phyloP scores from a whole-genome alignment of 2,797 vertebrate genomes.

The Morelia viridis region DNA sequence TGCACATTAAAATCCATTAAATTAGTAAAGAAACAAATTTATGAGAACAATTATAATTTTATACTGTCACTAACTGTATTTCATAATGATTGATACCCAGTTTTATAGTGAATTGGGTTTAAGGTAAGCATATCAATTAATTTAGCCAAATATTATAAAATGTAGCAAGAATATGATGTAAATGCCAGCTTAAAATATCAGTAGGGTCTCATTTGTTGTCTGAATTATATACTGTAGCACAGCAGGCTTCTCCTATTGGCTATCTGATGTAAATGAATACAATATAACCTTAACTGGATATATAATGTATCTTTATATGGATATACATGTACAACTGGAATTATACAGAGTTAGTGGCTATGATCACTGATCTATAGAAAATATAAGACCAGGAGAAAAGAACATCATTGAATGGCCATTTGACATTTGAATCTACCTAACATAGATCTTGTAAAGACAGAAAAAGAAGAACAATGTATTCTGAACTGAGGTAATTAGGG shows the following conservation, averaged over 20 bases:
- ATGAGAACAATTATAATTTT: background rate
- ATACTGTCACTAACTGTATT: background rate
- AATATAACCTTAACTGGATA: background rate
- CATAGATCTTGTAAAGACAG: background rate
- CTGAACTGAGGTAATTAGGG: too few species aligned
- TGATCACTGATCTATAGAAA: too few species aligned
- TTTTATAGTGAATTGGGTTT: background rate
- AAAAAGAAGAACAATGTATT: too few species aligned
- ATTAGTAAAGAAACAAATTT: background rate
- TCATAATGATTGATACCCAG: background rate
- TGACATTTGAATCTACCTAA: background rate
- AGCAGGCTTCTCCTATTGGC: background rate
- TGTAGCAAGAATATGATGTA: background rate
- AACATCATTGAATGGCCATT: background rate
- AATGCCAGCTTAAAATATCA: background rate
- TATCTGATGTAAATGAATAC: background rate
- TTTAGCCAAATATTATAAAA: background rate
- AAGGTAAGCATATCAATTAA: background rate
- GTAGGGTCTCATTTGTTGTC: too few species aligned
- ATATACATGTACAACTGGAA: background rate
- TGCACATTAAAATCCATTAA: constrained; percentile 54
- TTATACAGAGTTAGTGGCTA: background rate
- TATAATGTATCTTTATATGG: background rate
- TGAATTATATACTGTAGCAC: background rate
- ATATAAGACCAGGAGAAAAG: background rate